Evolutionary conservation across 2,113 vertebrate species (phyloP).

Genomic region (Cryptomyrus ogoouensis): DNA sequence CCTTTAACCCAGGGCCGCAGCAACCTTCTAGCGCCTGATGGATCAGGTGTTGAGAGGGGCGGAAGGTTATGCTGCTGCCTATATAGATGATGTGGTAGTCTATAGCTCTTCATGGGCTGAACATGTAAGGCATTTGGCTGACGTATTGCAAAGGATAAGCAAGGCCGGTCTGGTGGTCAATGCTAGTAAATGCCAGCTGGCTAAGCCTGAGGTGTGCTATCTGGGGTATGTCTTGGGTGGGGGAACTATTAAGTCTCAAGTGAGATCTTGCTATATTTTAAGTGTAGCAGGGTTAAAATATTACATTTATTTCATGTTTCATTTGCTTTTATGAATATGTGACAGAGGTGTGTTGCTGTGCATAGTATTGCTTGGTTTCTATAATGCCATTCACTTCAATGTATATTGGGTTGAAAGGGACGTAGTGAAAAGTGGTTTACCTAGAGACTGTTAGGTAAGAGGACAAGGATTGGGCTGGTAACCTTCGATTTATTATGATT

Average conservation of each 20-base stretch:
- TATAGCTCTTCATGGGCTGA: conserved; percentile 6
- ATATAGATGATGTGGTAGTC: conserved; percentile 13
- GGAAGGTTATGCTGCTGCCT: neutral
- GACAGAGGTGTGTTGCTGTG: no score
- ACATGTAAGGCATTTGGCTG: neutral
- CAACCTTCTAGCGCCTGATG: conserved; percentile 13
- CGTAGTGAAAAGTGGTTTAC: no score
- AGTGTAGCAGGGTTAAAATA: no score
- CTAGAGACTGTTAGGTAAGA: no score
- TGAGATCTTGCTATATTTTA: no score
- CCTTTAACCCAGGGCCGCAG: neutral
- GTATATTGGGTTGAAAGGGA: no score
- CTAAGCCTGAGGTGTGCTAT: neutral
- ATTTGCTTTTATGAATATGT: no score
- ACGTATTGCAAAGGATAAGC: neutral
- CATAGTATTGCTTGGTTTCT: no score
- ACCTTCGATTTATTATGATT: no score
- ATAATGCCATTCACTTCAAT: no score
- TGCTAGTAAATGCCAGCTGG: neutral
- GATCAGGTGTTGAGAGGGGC: neutral
- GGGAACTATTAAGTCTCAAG: neutral
- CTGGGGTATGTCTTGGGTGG: neutral
- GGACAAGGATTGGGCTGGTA: no score
- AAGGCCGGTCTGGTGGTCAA: neutral
- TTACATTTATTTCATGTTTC: no score